These are phyloP conservation scores for Oreamnos americanus DNA, from an alignment of 2,113 vertebrate species.

Conservation along the genomic window DNA sequence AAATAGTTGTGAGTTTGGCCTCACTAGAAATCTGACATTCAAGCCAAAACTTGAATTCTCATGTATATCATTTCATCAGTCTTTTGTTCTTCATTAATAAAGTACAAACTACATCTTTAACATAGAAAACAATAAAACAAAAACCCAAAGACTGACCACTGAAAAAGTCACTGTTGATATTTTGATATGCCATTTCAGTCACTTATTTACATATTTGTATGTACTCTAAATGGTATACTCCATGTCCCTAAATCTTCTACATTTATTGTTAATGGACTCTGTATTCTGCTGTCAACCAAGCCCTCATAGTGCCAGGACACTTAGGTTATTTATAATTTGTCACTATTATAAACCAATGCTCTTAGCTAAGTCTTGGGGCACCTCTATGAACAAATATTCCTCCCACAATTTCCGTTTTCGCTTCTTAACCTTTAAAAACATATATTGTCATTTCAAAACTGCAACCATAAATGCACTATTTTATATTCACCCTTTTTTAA, in stretches of 20 bases:
- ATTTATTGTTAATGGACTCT: neutral
- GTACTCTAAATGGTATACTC: neutral
- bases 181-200: neutral
- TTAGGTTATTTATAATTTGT: neutral
- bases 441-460: neutral
- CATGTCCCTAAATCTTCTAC: neutral
- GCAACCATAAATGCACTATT: neutral
- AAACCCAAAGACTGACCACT: neutral
- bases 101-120: neutral
- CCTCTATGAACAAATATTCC: neutral
- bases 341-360: neutral
- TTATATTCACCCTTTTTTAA: conserved; percentile 33
- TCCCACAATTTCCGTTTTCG: neutral
- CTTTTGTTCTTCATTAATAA: neutral
- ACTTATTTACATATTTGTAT: conserved; percentile 16
- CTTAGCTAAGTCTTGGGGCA: neutral
- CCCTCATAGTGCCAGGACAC: neutral
- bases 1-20: neutral
- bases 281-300: conserved; percentile 9
- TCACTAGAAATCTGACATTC: neutral
- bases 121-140: neutral
- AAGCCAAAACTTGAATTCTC: neutral
- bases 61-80: conserved; percentile 15
- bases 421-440: conserved; percentile 22
- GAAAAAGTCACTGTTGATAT: conserved; percentile 11